Evolutionary conservation across 2,888 invertebrate species (phyloP).

Genomic region (Mystacides longicornis): DNA sequence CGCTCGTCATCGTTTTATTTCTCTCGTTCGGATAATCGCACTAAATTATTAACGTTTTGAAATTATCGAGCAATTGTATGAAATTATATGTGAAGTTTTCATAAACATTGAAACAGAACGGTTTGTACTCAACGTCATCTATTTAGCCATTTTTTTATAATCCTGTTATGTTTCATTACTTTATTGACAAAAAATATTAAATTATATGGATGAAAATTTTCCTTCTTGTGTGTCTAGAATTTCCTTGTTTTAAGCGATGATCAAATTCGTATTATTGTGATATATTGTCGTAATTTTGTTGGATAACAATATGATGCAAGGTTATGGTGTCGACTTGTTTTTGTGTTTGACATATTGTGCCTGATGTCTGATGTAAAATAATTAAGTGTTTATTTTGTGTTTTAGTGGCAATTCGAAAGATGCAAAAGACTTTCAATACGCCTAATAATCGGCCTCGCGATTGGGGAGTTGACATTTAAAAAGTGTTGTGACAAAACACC

Average conservation of each 20-base stretch:
- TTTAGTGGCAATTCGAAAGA: constrained; percentile 11
- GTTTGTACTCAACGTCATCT: constrained; percentile 15
- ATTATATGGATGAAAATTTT: not conserved
- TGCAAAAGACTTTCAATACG: constrained; percentile 13
- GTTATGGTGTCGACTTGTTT: constrained; percentile 14
- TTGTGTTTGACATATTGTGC: constrained; percentile 4
- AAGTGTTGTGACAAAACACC: not conserved
- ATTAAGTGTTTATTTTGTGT: constrained; percentile 5
- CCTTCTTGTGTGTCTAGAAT: not conserved
- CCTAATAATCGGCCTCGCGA: constrained; percentile 4
- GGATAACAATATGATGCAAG: not conserved
- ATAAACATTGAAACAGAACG: not conserved
- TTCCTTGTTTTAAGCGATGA: not conserved
- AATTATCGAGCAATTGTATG: not conserved
- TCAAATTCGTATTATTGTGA: not conserved
- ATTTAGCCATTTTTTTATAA: not conserved
- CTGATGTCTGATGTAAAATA: not conserved
- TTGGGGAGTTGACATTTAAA: constrained; percentile 14
- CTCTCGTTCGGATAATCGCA: not conserved
- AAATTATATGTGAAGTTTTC: not conserved
- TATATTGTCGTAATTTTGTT: not conserved
- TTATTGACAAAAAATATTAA: not conserved
- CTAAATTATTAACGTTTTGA: not conserved
- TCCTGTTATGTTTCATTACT: constrained; percentile 13
- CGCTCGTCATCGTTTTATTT: constrained; percentile 23